Base-by-base conservation (phyloP, 35 echinoderm and acorn worm species). In the Patiria miniata region DNA sequence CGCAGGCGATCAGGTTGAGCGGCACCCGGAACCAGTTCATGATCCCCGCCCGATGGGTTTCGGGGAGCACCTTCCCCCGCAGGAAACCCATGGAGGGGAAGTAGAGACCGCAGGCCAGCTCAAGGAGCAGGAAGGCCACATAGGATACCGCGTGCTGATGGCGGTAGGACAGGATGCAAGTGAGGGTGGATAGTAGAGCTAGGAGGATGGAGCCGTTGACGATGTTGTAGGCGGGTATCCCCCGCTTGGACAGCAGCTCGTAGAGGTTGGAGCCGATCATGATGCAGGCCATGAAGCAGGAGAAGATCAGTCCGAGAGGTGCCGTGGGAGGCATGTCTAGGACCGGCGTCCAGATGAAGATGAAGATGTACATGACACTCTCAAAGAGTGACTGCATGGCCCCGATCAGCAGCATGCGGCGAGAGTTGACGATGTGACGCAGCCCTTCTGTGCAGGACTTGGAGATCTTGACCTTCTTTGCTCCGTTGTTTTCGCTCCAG, bases 11-110 rank as follows among this genome's bases (percentile, higher is more conserved):
- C 4, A 99, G 79, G 83, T 99, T 94, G 9, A 99, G 53, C 14
- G 96, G 96, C n/a, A 99, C 68, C 8, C 96, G 85, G 83, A 99
- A 99, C 96, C 96, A 99, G 69, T 99, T 99, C 96, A 99, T 99
- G n/a, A 95, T 99, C 9, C 93, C 90, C 1, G 88, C 82, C 2
- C 89, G 87, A 39, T 99, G 96, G 21, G 92, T 73, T 52, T 99
- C 96, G 21, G 96, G 96, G 16, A 99, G 87, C 69, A 95, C 86
- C 5, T 87, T 53, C 15, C 87, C 80, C 15, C 96, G 61, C 0
- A 99, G 84, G 86, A 88, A 95, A 3, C 96, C 96, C 96, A 99
- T 99, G 5, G 96, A 90, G 21, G 96, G 96, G 53, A 99, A 99
- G 79, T 99, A 99, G 34, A 99, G 82, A 5, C 96, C 96, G 36